Conservation (phyloP, 1,140 invertebrate species). For the Pomacea maculata region DNA sequence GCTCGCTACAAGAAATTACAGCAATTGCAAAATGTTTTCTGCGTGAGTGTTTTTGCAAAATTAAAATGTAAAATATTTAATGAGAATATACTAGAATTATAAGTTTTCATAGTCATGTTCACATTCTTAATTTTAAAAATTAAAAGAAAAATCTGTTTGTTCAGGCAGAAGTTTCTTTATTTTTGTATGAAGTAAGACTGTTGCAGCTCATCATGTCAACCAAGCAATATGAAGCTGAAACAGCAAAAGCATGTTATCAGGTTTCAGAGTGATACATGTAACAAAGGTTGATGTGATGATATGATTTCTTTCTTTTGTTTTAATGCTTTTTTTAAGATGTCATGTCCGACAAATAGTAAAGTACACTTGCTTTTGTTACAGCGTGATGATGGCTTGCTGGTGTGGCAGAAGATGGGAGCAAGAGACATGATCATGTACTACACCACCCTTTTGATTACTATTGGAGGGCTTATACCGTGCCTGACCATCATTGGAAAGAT, state of each 20-base stretch:
- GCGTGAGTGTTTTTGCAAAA: background rate
- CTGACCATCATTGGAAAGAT: constrained; percentile 19
- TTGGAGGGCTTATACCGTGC: constrained; percentile 17
- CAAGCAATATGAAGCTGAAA: no score
- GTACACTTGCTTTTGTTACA: constrained; percentile 10
- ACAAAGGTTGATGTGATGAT: no score
- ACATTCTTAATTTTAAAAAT: no score
- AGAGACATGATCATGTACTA: constrained; percentile 26
- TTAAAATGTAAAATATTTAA: no score
- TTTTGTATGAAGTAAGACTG: no score
- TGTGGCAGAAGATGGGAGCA: constrained; percentile 32
- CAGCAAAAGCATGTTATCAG: no score
- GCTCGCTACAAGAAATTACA: background rate
- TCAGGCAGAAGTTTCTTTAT: no score
- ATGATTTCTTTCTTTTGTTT: background rate
- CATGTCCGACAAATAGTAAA: background rate
- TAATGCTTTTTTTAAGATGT: background rate
- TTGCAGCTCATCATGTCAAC: no score
- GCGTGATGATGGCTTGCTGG: constrained; percentile 34
- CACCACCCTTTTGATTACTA: constrained; percentile 14
- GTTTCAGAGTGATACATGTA: no score
- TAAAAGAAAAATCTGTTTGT: no score
- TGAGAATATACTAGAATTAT: no score
- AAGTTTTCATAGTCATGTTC: no score
- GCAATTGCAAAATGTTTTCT: constrained; percentile 14